A percentile compares a stretch with the other conserved stretches of the same genome.
Conservation (phyloP, 2,797 vertebrate genomes). For the Epinephelus coioides region DNA sequence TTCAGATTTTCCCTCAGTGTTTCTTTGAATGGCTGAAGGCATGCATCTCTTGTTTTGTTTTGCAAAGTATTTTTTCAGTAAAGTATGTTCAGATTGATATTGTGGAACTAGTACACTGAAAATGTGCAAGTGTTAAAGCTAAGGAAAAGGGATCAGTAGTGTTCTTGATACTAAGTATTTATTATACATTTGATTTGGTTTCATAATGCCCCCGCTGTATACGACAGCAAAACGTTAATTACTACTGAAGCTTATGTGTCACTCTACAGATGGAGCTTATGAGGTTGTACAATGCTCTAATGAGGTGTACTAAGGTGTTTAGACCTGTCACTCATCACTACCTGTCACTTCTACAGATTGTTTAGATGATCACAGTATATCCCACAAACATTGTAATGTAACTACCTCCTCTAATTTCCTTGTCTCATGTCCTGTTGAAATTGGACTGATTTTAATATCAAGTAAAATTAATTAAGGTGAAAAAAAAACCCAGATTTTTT, state of each 20-base stretch:
- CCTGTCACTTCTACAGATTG: conserved; percentile 21
- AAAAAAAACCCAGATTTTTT: not conserved
- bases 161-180: conserved; percentile 63
- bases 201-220: conserved; percentile 12
- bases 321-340: conserved; percentile 24
- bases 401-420: conserved; percentile 69
- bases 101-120: conserved; percentile 9
- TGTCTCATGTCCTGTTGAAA: conserved; percentile 54
- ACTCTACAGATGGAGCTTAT: not conserved
- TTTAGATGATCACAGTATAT: conserved; percentile 18
- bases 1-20: not conserved
- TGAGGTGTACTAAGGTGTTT: not conserved
- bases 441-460: conserved; percentile 60
- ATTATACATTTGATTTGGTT: conserved; percentile 54
- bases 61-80: conserved; percentile 27
- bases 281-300: conserved; percentile 1
- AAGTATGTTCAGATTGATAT: conserved; percentile 4
- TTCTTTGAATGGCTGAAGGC: conserved; percentile 27
- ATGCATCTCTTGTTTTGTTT: conserved; percentile 32
- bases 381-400: conserved; percentile 58
- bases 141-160: conserved; percentile 29
- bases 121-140: not conserved
- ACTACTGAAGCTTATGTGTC: not conserved
- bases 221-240: not conserved
- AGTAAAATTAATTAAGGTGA: conserved; percentile 55